Evolutionary conservation across 1,140 invertebrate genomes (phyloP).

Genomic region (Drosophila punjabiensis): DNA sequence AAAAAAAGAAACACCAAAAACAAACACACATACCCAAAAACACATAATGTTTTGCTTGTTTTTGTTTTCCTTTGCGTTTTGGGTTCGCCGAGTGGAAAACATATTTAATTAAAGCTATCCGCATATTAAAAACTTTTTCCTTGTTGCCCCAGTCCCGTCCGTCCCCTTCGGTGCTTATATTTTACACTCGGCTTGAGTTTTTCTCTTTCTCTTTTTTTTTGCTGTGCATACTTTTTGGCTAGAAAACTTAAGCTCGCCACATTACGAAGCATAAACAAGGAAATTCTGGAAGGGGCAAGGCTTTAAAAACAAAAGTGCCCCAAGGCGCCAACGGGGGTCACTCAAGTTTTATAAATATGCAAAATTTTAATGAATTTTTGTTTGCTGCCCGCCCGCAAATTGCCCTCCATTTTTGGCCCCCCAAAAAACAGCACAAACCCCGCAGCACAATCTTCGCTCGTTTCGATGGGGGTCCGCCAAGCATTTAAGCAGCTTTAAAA

Average conservation of each 20-base stretch:
- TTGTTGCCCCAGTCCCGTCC: too few species aligned
- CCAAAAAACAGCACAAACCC: constrained; percentile 6
- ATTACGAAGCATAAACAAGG: constrained; percentile 77
- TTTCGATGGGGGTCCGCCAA: constrained; percentile 46
- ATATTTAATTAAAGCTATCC: constrained; percentile 84
- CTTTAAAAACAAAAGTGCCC: constrained; percentile 75
- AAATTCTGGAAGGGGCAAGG: constrained; percentile 36
- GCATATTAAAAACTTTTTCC: constrained; percentile 81
- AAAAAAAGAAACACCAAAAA: constrained; percentile 44
- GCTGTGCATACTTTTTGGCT: constrained; percentile 54
- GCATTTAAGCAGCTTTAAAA: constrained; percentile 77
- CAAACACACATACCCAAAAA: constrained; percentile 24
- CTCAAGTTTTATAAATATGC: constrained; percentile 81
- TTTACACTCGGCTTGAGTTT: constrained; percentile 70
- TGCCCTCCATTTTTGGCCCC: constrained; percentile 18
- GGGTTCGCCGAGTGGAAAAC: constrained; percentile 78
- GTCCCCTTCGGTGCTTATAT: constrained; percentile 53
- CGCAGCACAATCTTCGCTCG: constrained; percentile 27
- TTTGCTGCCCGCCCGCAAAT: constrained; percentile 48
- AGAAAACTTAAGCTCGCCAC: constrained; percentile 74
- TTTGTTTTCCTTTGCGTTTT: constrained; percentile 59
- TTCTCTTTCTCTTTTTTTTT: constrained; percentile 29
- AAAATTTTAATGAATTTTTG: constrained; percentile 84
- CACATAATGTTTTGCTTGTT: constrained; percentile 42
- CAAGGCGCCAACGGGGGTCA: constrained; percentile 65